Evolutionary conservation across 2,888 invertebrate species (phyloP).

Genomic region (Folsomia manolachei): DNA sequence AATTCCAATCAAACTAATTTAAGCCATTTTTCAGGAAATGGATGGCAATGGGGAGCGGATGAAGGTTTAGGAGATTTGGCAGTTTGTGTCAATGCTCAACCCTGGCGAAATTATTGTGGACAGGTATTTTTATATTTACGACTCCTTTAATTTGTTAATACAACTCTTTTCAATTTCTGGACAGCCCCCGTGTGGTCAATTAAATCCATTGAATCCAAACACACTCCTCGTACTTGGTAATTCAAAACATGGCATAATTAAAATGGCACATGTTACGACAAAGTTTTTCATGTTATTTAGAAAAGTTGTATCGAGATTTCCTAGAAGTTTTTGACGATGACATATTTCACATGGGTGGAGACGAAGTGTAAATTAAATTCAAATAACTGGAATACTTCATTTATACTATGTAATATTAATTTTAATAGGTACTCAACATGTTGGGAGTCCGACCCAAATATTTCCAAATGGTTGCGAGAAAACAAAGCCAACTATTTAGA

Average conservation of each 20-base stretch:
- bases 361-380: too few relatives aligned
- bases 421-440: too few relatives aligned
- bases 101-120: slow-evolving; percentile 59
- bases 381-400: too few relatives aligned
- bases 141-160: neutral
- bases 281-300: slow-evolving; percentile 52
- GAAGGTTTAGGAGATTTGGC: slow-evolving; percentile 58
- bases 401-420: too few relatives aligned
- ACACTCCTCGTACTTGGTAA: slow-evolving; percentile 43
- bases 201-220: slow-evolving; percentile 50
- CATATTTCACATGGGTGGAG: slow-evolving; percentile 54
- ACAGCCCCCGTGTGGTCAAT: slow-evolving; percentile 65
- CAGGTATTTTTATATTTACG: too few relatives aligned
- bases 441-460: slow-evolving; percentile 70
- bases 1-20: too few relatives aligned
- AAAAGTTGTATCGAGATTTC: slow-evolving; percentile 70
- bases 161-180: slow-evolving; percentile 55
- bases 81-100: slow-evolving; percentile 51
- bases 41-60: slow-evolving; percentile 52
- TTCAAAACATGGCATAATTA: too few relatives aligned
- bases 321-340: slow-evolving; percentile 61
- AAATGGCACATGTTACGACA: neutral
- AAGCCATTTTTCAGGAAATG: slow-evolving; percentile 57
- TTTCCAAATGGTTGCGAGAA: too few relatives aligned
- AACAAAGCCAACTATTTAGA: slow-evolving; percentile 53